phyloP scores from a whole-genome alignment of 2,888 invertebrate genomes.

The Drosophila eohydei region DNA sequence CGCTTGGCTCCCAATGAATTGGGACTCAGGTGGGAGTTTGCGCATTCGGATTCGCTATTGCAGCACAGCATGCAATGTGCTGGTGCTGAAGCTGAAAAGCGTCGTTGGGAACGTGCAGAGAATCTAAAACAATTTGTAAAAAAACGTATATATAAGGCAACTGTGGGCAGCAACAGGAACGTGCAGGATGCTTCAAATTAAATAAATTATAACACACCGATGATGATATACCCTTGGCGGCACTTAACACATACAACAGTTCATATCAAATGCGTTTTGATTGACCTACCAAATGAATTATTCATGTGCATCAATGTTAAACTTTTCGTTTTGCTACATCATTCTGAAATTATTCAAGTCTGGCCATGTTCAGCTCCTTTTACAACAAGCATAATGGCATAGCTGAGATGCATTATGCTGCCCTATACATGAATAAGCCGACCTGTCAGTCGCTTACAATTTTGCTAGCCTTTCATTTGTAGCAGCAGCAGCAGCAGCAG shows the following conservation, averaged over 20 bases:
- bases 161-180: slow-evolving; percentile 47
- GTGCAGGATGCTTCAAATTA: slow-evolving; percentile 60
- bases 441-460: slow-evolving; percentile 45
- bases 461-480: slow-evolving; percentile 59
- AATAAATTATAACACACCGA: slow-evolving; percentile 53
- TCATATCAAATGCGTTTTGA: background rate
- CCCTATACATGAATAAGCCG: slow-evolving; percentile 29
- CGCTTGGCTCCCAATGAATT: slow-evolving; percentile 45
- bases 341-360: background rate
- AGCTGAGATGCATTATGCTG: slow-evolving; percentile 12
- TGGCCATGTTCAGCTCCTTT: background rate
- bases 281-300: background rate
- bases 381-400: slow-evolving; percentile 5
- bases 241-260: slow-evolving; percentile 3
- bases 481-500: slow-evolving; percentile 37
- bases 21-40: slow-evolving; percentile 57
- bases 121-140: slow-evolving; percentile 65
- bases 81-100: slow-evolving; percentile 64
- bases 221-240: slow-evolving; percentile 30
- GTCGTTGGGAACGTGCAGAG: slow-evolving; percentile 61
- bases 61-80: slow-evolving; percentile 58
- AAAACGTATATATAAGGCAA: slow-evolving; percentile 28
- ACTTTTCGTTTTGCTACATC: background rate
- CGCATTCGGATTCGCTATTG: slow-evolving; percentile 49
- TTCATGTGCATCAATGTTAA: background rate